Percentiles rank a stretch among this genome's conserved stretches.
These are phyloP conservation scores for Sebastiscus tertius DNA, from an alignment of 2,797 vertebrate species.

Conservation along the genomic window DNA sequence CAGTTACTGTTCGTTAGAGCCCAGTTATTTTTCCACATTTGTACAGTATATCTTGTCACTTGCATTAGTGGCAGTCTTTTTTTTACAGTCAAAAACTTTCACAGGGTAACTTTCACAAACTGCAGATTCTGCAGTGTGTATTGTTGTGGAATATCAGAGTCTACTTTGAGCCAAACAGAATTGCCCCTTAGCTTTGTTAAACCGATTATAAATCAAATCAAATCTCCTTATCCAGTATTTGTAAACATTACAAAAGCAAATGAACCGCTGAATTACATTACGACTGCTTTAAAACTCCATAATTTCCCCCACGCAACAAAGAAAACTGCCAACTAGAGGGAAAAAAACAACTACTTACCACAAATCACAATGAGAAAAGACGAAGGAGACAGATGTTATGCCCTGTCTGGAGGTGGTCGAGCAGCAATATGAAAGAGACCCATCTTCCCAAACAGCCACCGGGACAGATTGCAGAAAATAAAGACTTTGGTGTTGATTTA, in stretches of 20 bases:
- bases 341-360: background rate
- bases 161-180: background rate
- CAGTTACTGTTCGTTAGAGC: background rate
- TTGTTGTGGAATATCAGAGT: background rate
- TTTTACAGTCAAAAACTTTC: background rate
- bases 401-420: background rate
- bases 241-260: conserved; percentile 9
- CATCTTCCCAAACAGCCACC: background rate
- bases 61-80: background rate
- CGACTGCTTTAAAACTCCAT: background rate
- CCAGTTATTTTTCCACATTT: background rate
- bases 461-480: background rate
- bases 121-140: background rate
- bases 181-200: background rate
- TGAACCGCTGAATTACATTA: background rate
- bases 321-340: background rate
- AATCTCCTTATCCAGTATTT: conserved; percentile 2
- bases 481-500: conserved; percentile 4
- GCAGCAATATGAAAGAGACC: background rate
- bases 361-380: background rate
- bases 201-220: conserved; percentile 3
- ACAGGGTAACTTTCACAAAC: background rate
- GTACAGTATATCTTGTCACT: background rate
- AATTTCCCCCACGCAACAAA: background rate
- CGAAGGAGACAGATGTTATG: background rate